These are phyloP conservation scores for Choristoneura rosaceana DNA, from an alignment of 2,888 invertebrate genomes.

Conservation along the genomic window DNA sequence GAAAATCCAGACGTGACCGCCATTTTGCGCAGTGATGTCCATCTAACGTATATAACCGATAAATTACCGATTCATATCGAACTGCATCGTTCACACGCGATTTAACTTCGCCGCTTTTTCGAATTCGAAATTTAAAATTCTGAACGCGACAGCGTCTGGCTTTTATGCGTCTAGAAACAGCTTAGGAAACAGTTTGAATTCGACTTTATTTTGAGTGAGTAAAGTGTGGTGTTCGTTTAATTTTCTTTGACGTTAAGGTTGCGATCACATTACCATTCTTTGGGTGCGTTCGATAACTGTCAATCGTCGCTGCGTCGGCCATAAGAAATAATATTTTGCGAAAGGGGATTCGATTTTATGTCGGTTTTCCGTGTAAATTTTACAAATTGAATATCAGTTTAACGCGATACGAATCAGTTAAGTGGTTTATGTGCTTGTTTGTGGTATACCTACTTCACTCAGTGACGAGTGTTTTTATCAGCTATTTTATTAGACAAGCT, in stretches of 20 bases:
- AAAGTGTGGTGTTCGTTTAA: slow-evolving; percentile 45
- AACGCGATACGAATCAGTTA: slow-evolving; percentile 50
- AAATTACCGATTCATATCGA: slow-evolving; percentile 68
- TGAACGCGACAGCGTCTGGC: slow-evolving; percentile 70
- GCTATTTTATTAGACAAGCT: not conserved
- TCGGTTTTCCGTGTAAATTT: slow-evolving; percentile 70
- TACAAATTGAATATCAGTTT: slow-evolving; percentile 51
- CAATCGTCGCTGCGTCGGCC: slow-evolving; percentile 63
- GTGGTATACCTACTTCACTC: slow-evolving; percentile 2
- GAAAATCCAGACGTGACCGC: slow-evolving; percentile 71
- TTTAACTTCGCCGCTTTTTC: slow-evolving; percentile 77
- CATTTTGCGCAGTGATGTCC: slow-evolving; percentile 60
- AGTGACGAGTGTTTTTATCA: slow-evolving; percentile 8
- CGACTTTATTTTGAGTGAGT: slow-evolving; percentile 42
- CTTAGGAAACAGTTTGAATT: slow-evolving; percentile 31
- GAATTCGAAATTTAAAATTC: slow-evolving; percentile 76
- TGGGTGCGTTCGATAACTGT: slow-evolving; percentile 75
- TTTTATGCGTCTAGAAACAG: slow-evolving; percentile 64
- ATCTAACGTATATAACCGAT: slow-evolving; percentile 70
- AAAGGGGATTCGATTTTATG: slow-evolving; percentile 63
- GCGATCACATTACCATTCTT: slow-evolving; percentile 65
- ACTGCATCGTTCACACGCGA: slow-evolving; percentile 77
- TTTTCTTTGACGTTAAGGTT: slow-evolving; percentile 46
- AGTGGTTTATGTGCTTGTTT: slow-evolving; percentile 42
- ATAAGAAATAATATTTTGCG: slow-evolving; percentile 72